Percentiles rank a stretch among this genome's conserved stretches.
These are phyloP conservation scores for Acyrthosiphon pisum DNA, from an alignment of 1,140 invertebrate species.

Conservation along the genomic window DNA sequence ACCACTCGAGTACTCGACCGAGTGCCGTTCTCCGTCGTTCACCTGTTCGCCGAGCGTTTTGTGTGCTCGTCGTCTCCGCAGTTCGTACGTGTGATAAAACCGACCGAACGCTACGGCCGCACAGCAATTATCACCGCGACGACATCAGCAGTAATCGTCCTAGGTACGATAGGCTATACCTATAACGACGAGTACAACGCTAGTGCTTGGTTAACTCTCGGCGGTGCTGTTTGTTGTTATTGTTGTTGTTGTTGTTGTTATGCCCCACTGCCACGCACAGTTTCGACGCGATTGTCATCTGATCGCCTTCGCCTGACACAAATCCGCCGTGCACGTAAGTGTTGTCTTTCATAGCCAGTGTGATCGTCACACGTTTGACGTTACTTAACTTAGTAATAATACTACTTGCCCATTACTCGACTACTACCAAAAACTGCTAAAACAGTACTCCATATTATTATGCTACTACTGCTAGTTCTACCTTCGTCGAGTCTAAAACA, in stretches of 20 bases:
- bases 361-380: not conserved
- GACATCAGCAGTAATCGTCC: not conserved
- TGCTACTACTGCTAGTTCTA: not conserved
- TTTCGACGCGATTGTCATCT: not conserved
- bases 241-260: not conserved
- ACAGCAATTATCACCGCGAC: not conserved
- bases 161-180: not conserved
- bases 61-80: not conserved
- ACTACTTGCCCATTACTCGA: too few species aligned
- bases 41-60: not conserved
- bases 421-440: not conserved
- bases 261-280: not conserved
- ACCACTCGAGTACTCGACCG: not conserved
- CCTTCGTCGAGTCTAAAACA: not conserved
- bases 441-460: not conserved
- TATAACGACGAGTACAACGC: not conserved
- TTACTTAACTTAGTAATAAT: too few species aligned
- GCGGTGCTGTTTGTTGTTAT: not conserved
- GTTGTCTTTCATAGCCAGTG: not conserved
- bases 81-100: not conserved
- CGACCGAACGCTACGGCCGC: not conserved
- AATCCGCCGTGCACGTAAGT: conserved; percentile 9
- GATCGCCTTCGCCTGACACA: not conserved
- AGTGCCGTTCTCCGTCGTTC: not conserved
- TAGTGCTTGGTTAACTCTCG: not conserved